A percentile compares a stretch with the other conserved stretches of the same genome.
Conservation (phyloP, 2,797 vertebrate genomes). For the Scolopax rusticola region DNA sequence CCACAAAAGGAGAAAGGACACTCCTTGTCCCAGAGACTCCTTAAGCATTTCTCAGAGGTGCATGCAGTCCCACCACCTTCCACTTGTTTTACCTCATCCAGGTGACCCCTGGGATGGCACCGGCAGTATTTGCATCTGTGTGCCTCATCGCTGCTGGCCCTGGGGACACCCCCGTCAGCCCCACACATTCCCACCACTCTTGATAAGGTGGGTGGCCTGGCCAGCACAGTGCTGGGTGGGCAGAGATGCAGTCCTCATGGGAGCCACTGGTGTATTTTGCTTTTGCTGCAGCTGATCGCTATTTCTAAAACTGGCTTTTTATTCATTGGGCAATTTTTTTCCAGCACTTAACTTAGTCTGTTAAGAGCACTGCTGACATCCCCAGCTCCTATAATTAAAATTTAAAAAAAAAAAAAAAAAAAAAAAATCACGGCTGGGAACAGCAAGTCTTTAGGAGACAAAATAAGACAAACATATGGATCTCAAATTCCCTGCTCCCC, state of each 20-base stretch:
- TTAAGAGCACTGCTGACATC: slow-evolving; percentile 71
- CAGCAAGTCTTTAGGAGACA: neutral
- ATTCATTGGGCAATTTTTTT: slow-evolving; percentile 39
- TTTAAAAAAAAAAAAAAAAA: slow-evolving; percentile 35
- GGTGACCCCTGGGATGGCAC: neutral
- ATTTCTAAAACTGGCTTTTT: slow-evolving; percentile 68
- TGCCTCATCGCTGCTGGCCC: neutral
- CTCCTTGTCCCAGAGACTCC: neutral
- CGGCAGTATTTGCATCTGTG: neutral
- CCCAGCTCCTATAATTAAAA: slow-evolving; percentile 65
- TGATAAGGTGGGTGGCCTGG: neutral
- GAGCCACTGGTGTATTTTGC: slow-evolving; percentile 46
- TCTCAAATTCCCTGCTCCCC: neutral
- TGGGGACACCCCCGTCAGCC: neutral
- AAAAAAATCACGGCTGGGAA: slow-evolving; percentile 36
- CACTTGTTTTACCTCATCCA: neutral
- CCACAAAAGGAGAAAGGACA: neutral
- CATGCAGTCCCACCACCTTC: neutral
- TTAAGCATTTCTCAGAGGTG: neutral
- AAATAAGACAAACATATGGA: slow-evolving; percentile 10
- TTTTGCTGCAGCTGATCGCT: slow-evolving; percentile 60
- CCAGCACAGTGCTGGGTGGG: neutral
- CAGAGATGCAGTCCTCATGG: slow-evolving; percentile 35
- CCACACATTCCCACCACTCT: neutral
- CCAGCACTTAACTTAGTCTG: slow-evolving; percentile 40